phyloP scores from a whole-genome alignment of 1,140 invertebrate genomes.

The Atta cephalotes region DNA sequence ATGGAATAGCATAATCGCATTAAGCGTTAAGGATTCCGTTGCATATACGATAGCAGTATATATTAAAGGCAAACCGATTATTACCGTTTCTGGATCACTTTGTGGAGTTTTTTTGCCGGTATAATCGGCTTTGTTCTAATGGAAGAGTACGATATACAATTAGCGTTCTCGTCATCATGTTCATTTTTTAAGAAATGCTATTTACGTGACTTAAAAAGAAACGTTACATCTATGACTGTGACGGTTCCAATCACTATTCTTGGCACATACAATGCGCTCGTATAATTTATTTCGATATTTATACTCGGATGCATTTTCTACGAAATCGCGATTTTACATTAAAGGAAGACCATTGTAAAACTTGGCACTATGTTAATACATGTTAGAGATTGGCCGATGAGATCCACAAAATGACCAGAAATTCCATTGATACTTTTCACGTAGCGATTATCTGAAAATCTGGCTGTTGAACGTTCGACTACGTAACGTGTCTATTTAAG shows the following conservation, averaged over 20 bases:
- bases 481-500: constrained; percentile 10
- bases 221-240: not conserved
- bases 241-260: not conserved
- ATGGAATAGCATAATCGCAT: constrained; percentile 40
- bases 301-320: not conserved
- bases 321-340: not conserved
- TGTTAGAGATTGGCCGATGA: not conserved
- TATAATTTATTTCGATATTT: not conserved
- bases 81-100: constrained; percentile 59
- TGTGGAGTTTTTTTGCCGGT: constrained; percentile 45
- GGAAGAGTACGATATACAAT: constrained; percentile 26
- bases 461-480: not conserved
- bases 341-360: constrained; percentile 32
- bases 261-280: constrained; percentile 24
- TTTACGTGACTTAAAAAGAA: not conserved
- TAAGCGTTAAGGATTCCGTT: constrained; percentile 39
- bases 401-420: constrained; percentile 53
- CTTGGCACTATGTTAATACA: constrained; percentile 35
- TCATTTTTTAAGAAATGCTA: not conserved
- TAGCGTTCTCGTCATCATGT: not conserved
- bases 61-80: constrained; percentile 53
- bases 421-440: constrained; percentile 7
- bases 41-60: constrained; percentile 38
- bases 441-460: constrained; percentile 13
- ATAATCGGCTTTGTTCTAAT: constrained; percentile 1